Evolutionary conservation across 2,797 vertebrate species (phyloP).

Genomic region (Epinephelus coioides): DNA sequence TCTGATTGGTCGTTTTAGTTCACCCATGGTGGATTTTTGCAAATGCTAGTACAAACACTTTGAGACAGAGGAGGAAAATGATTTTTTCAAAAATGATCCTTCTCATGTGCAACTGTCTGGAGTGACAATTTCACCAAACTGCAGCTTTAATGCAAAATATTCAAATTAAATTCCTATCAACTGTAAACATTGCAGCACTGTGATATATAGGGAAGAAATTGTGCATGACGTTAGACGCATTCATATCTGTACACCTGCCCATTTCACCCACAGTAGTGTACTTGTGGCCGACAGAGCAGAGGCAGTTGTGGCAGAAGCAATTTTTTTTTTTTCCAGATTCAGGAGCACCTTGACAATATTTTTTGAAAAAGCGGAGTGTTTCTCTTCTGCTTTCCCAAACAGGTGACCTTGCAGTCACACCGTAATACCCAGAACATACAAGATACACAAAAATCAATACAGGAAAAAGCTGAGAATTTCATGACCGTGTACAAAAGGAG

Average conservation of each 20-base stretch:
- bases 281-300: neutral
- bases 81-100: too few species aligned
- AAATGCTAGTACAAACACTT: too few species aligned
- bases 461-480: constrained; percentile 16
- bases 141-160: neutral
- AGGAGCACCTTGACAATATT: neutral
- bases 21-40: too few species aligned
- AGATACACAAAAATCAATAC: constrained; percentile 17
- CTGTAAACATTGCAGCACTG: neutral
- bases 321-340: neutral
- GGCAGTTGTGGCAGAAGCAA: too few species aligned
- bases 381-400: neutral
- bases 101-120: too few species aligned
- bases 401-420: constrained; percentile 3
- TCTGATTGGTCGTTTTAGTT: too few species aligned
- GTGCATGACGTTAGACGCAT: too few species aligned
- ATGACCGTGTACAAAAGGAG: constrained; percentile 3
- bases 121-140: too few species aligned
- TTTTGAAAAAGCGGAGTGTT: neutral
- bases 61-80: too few species aligned
- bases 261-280: neutral
- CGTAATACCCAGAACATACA: constrained; percentile 19
- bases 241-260: neutral
- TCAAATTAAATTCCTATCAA: neutral
- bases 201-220: neutral